Conservation (phyloP, 2,113 vertebrate species). For the Chloropsis hardwickii region DNA sequence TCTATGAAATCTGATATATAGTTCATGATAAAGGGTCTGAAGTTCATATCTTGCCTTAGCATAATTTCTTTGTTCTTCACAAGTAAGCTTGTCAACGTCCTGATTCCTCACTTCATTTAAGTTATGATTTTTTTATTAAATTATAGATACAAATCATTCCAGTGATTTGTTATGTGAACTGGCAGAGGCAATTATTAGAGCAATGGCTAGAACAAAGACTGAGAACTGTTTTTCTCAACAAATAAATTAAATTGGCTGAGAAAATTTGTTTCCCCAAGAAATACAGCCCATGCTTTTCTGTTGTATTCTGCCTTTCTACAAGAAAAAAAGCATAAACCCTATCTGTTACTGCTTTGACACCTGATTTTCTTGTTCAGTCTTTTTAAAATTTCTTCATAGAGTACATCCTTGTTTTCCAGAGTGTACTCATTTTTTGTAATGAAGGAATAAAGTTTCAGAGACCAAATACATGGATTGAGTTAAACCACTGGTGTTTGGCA, state of each 20-base stretch:
- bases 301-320: neutral
- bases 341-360: neutral
- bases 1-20: neutral
- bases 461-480: neutral
- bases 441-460: neutral
- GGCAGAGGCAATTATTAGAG: neutral
- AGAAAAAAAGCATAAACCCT: neutral
- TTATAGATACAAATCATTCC: neutral
- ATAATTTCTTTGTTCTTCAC: neutral
- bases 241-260: neutral
- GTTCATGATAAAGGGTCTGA: neutral
- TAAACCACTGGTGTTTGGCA: neutral
- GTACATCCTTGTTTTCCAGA: neutral
- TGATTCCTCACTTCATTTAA: neutral
- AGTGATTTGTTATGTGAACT: neutral
- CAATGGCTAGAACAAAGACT: neutral
- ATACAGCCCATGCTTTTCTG: neutral
- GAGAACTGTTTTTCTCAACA: neutral
- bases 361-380: neutral
- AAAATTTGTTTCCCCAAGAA: neutral
- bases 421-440: neutral
- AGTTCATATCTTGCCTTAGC: neutral
- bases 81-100: neutral
- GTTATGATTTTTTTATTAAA: neutral
- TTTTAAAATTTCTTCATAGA: neutral